A percentile compares a stretch with the other conserved stretches of the same genome.
phyloP scores from a whole-genome alignment of 2,113 vertebrate species.

The Mus musculus region GRCm39 chr3:155282501-155283000 shows the following conservation, averaged over 20 bases:
- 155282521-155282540: not conserved
- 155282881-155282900: slow-evolving; percentile 72
- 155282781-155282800: slow-evolving; percentile 84
- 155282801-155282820: slow-evolving; percentile 80
- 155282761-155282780: slow-evolving; percentile 80
- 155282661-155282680: slow-evolving; percentile 80
- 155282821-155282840: slow-evolving; percentile 73
- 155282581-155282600: slow-evolving; percentile 55
- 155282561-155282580: slow-evolving; percentile 16
- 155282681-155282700: slow-evolving; percentile 80
- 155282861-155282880: slow-evolving; percentile 65
- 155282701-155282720: slow-evolving; percentile 79
- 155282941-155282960: slow-evolving; percentile 44
- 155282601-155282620: slow-evolving; percentile 35
- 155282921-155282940: slow-evolving; percentile 48
- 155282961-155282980: slow-evolving; percentile 13
- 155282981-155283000: slow-evolving; percentile 50
- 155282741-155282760: slow-evolving; percentile 84
- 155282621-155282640: slow-evolving; percentile 57
- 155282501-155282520: not conserved
- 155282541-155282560: slow-evolving; percentile 53
- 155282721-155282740: slow-evolving; percentile 81
- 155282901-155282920: slow-evolving; percentile 39
- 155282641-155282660: slow-evolving; percentile 67
- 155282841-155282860: slow-evolving; percentile 71